Conservation (phyloP, 92 coral and sea anemone genomes). For the Blastomussa wellsi region DNA sequence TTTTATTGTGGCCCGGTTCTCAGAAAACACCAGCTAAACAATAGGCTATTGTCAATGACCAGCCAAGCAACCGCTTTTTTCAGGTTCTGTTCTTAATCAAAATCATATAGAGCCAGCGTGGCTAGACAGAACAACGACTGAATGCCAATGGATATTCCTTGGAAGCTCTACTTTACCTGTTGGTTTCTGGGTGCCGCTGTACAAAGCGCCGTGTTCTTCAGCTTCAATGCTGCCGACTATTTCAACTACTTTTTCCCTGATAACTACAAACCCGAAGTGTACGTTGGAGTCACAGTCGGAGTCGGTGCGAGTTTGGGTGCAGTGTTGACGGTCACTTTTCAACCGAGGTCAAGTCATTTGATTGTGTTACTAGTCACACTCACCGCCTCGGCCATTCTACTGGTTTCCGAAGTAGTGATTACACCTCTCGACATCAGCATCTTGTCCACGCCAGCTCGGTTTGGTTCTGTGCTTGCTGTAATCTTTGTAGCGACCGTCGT, state of each 20-base stretch:
- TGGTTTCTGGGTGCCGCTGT: slow-evolving; percentile 96
- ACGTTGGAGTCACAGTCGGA: slow-evolving; percentile 76
- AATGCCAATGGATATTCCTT: slow-evolving; percentile 56
- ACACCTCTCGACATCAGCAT: slow-evolving; percentile 58
- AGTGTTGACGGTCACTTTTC: slow-evolving; percentile 68
- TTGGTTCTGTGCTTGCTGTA: slow-evolving; percentile 66
- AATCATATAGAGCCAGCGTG: background rate
- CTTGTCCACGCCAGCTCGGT: slow-evolving; percentile 61
- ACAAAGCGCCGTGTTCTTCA: slow-evolving; percentile 85
- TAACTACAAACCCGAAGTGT: slow-evolving; percentile 86
- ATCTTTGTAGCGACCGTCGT: slow-evolving; percentile 78
- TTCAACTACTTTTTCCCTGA: slow-evolving; percentile 88
- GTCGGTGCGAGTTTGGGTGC: slow-evolving; percentile 87
- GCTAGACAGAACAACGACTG: background rate
- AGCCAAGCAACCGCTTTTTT: background rate
- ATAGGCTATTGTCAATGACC: background rate
- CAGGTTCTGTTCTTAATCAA: background rate
- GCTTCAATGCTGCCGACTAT: slow-evolving; percentile 86
- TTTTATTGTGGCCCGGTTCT: background rate
- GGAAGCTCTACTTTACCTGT: slow-evolving; percentile 76
- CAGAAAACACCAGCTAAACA: background rate
- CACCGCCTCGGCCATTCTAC: slow-evolving; percentile 63
- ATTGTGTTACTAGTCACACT: slow-evolving; percentile 64
- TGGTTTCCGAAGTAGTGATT: slow-evolving; percentile 69
- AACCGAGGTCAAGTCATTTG: slow-evolving; percentile 59